Percentiles rank a stretch among this genome's conserved stretches.
phyloP scores from a whole-genome alignment of 2,888 invertebrate species.

The Acleris literana region DNA sequence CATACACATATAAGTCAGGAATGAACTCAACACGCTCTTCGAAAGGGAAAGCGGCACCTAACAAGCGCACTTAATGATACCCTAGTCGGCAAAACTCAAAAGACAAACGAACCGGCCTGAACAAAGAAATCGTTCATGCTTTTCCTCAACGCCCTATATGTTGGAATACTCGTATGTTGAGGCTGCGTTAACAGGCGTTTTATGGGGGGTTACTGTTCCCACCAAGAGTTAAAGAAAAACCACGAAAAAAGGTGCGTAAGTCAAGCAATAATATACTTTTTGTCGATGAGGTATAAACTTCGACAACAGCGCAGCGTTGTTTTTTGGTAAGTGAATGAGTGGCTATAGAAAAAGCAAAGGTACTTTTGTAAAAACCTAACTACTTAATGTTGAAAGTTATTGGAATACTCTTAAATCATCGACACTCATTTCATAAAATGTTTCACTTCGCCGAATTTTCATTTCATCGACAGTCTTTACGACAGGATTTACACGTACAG shows the following conservation, averaged over 20 bases:
- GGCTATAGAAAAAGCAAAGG: too few species aligned
- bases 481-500: fast-evolving
- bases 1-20: conserved; percentile 37
- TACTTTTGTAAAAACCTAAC: too few species aligned
- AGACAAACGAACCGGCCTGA: conserved; percentile 65
- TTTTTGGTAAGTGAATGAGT: too few species aligned
- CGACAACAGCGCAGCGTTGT: too few species aligned
- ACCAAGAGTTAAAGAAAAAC: not conserved
- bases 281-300: too few species aligned
- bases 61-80: conserved; percentile 73
- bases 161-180: not conserved
- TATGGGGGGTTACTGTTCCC: conserved; percentile 8
- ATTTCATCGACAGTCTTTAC: too few species aligned
- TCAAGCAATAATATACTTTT: too few species aligned
- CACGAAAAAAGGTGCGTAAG: not conserved
- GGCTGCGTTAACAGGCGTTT: conserved; percentile 6
- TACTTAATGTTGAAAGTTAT: too few species aligned
- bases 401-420: too few species aligned
- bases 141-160: conserved; percentile 50
- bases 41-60: conserved; percentile 55
- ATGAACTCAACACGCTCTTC: conserved; percentile 47
- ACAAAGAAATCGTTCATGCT: conserved; percentile 64
- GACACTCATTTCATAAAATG: too few species aligned
- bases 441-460: too few species aligned
- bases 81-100: conserved; percentile 67